Conservation (phyloP, 2,888 invertebrate genomes). For the Xanthorhoe designata region DNA sequence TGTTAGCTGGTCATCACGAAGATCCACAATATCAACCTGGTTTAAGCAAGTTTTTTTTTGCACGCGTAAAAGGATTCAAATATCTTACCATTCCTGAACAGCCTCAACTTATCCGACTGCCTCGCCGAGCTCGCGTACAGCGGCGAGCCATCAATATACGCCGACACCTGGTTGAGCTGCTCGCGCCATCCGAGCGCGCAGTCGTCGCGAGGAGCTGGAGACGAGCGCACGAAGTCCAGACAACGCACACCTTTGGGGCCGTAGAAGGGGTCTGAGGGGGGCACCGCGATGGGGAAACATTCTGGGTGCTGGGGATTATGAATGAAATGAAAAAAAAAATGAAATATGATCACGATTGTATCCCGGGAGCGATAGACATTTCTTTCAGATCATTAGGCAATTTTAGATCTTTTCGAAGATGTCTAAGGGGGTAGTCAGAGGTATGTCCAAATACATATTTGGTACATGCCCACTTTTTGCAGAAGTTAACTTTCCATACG, state of each 20-base stretch:
- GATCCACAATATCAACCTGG: too few species aligned
- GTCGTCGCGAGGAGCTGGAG: conserved; percentile 91
- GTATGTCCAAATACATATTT: too few species aligned
- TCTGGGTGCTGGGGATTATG: conserved; percentile 89
- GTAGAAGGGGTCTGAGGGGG: conserved; percentile 90
- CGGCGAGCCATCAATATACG: conserved; percentile 92
- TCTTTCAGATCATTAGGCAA: too few species aligned
- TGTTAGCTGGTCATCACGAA: too few species aligned
- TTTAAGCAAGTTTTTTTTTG: too few species aligned
- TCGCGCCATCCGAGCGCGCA: conserved; percentile 94
- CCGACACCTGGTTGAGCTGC: conserved; percentile 93
- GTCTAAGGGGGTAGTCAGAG: too few species aligned
- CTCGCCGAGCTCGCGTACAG: conserved; percentile 92
- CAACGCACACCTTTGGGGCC: conserved; percentile 90
- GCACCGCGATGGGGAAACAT: conserved; percentile 92
- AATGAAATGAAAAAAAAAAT: too few species aligned
- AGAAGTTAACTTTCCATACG: too few species aligned
- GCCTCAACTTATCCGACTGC: conserved; percentile 90
- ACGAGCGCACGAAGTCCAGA: conserved; percentile 93
- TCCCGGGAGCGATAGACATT: too few species aligned
- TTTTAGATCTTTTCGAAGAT: too few species aligned
- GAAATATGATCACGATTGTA: too few species aligned
- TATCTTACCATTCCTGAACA: conserved; percentile 89
- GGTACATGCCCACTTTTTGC: too few species aligned
- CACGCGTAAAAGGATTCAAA: background rate